Conservation (phyloP, 2,888 invertebrate species). For the Rotaria sp. region DNA sequence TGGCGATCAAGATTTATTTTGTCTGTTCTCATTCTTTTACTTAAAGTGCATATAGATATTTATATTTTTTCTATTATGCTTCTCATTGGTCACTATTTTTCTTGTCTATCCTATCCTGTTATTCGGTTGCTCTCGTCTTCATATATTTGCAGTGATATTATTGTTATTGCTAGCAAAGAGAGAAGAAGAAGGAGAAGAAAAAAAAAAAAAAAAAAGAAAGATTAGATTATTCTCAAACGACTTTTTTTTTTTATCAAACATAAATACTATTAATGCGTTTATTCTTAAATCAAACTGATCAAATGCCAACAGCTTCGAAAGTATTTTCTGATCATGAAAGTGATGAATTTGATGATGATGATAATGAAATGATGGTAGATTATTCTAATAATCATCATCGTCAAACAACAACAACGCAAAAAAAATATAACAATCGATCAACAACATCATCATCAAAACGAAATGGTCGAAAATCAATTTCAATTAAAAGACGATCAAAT, state of each 20-base stretch:
- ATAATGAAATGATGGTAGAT: neutral
- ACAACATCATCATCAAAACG: neutral
- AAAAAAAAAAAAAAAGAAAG: neutral
- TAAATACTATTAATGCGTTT: neutral
- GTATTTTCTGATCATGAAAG: neutral
- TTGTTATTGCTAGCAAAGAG: neutral
- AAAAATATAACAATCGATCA: neutral
- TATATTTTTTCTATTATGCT: neutral
- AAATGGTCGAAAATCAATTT: neutral
- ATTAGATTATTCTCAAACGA: slow-evolving; percentile 9
- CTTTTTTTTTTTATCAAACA: slow-evolving; percentile 19
- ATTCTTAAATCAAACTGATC: slow-evolving; percentile 3
- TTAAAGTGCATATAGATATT: neutral
- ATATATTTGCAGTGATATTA: neutral
- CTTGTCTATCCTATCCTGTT: neutral
- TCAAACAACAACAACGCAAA: neutral
- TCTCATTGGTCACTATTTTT: neutral
- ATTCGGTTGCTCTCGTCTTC: neutral
- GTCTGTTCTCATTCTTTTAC: neutral
- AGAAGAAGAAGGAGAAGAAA: neutral
- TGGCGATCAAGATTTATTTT: neutral
- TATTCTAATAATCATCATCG: neutral
- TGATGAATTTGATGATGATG: neutral
- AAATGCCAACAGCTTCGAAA: neutral
- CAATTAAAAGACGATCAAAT: neutral